phyloP scores from a whole-genome alignment of 2,797 vertebrate species.

The Tamandua tetradactyla region DNA sequence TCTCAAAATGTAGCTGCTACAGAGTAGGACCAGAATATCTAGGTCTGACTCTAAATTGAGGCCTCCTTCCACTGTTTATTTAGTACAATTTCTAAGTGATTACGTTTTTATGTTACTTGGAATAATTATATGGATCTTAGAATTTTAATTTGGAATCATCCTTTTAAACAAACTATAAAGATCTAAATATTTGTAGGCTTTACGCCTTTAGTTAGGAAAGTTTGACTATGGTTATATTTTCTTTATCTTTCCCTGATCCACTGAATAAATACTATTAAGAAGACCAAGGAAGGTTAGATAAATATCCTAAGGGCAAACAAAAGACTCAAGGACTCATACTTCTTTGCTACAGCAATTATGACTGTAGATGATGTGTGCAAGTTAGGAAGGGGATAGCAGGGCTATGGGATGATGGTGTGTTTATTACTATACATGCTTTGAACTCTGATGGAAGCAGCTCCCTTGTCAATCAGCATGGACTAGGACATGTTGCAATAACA shows the following conservation, averaged over 20 bases:
- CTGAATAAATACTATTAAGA: not conserved
- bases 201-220: not conserved
- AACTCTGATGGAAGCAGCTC: not conserved
- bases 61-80: not conserved
- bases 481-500: not conserved
- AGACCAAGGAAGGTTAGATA: not conserved
- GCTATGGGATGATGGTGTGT: not conserved
- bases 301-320: not conserved
- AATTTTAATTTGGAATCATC: constrained; percentile 11
- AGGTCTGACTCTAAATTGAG: not conserved
- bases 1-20: not conserved
- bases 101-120: not conserved
- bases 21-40: not conserved
- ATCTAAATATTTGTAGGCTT: constrained; percentile 32
- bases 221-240: constrained; percentile 26
- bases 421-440: not conserved
- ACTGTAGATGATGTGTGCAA: not conserved
- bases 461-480: not conserved
- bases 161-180: constrained; percentile 13
- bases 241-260: not conserved
- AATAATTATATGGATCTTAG: constrained; percentile 22
- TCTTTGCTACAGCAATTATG: not conserved
- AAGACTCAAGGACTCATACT: not conserved
- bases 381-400: not conserved
- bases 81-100: constrained; percentile 40